Base-by-base conservation (phyloP, 2,888 invertebrate species). In the Drosophila dives region DNA sequence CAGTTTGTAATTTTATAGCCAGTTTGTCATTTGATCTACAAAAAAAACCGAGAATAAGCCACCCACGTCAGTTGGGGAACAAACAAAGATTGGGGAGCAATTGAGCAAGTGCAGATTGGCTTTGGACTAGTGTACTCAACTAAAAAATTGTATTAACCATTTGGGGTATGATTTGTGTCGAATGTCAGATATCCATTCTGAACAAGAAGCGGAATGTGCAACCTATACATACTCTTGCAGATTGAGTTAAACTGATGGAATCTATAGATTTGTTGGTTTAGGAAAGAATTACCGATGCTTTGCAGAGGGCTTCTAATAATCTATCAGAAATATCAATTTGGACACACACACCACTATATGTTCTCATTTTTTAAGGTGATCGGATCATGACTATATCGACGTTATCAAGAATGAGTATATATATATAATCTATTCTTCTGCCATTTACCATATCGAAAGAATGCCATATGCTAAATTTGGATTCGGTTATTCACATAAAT, bases 1-100 rank as follows among this genome's bases (percentile, higher is more conserved):
- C 29, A 45, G n/a, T 40, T 50, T 71, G 83, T 58, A 83, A 81
- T 67, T 50, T 38, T 53, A 81, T 80, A 70, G 59, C 70, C 17
- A 40, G 29, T 26, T 77, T 65, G 74, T 66, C 64, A 83, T 77
- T 48, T 48, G 64, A 81, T 83, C 72, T 51, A 29, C 11, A 36
- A 36, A 32, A 36, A 32, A 20, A 26, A 58, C 15, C 20, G 51
- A 51, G 8, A 45, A 20, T 12, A 23, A 61, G 26, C 60, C 65
- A 56, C 55, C 61, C 72, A 63, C 56, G 58, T 38, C 45, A 62
- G 53, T 32, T 11, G 20, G 36, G 17, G 3, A 45, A 15, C 42
- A 48, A 49, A 49, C 29, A 45, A 50, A 59, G 53, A 58, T 36
- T 3, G 58, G 17, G 20, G 3, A 58, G 55, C 23, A 55, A 38